Conservation (phyloP, 2,113 vertebrate genomes). For the Seriola aureovittata region DNA sequence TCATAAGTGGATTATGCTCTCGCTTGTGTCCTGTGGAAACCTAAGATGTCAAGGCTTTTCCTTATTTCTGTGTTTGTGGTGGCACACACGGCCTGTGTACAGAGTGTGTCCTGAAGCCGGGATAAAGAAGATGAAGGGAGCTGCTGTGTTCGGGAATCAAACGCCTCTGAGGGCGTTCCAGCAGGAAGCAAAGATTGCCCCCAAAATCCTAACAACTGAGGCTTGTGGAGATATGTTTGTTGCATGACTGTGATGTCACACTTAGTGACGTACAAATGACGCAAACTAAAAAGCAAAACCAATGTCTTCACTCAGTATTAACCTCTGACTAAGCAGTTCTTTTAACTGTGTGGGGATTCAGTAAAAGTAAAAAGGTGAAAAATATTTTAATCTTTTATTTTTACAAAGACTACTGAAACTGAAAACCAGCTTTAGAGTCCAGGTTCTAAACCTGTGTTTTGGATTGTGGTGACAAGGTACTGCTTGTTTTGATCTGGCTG, state of each 20-base stretch:
- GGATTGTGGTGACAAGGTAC: too few relatives aligned
- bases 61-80: background rate
- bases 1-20: constrained; percentile 49
- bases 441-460: too few relatives aligned
- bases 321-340: background rate
- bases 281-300: constrained; percentile 19
- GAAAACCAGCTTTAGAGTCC: too few relatives aligned
- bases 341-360: background rate
- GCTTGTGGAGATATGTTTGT: background rate
- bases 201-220: background rate
- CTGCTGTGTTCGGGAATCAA: background rate
- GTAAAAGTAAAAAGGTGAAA: too few relatives aligned
- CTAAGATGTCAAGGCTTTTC: background rate
- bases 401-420: background rate
- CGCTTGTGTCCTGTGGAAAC: constrained; percentile 26
- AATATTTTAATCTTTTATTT: background rate
- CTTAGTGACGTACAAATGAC: constrained; percentile 28
- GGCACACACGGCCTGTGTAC: background rate
- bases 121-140: background rate
- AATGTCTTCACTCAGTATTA: background rate
- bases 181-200: background rate
- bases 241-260: constrained; percentile 3
- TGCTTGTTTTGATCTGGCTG: too few relatives aligned
- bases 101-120: background rate
- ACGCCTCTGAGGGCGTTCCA: background rate